Percentiles rank a stretch among this genome's conserved stretches.
Evolutionary conservation across 2,797 vertebrate species (phyloP).

Genomic region (Taenioides sp.): DNA sequence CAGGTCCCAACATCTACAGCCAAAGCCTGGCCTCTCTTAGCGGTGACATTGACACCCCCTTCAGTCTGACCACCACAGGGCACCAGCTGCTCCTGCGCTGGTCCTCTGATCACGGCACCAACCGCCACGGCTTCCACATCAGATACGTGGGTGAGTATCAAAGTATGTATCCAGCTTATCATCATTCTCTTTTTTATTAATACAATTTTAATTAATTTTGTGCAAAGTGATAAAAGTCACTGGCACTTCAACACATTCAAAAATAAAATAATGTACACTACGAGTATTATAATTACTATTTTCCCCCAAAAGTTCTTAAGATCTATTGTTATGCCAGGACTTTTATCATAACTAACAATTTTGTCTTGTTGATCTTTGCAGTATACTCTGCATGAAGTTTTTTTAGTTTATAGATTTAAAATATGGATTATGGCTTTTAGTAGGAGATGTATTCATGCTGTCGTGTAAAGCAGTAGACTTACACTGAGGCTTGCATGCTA

Average conservation of each 20-base stretch:
- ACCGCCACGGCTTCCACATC: conserved; percentile 94
- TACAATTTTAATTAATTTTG: conserved; percentile 28
- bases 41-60: conserved; percentile 90
- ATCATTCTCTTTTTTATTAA: conserved; percentile 53
- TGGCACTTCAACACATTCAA: conserved; percentile 5
- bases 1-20: conserved; percentile 95
- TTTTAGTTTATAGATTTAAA: conserved; percentile 8
- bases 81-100: conserved; percentile 95
- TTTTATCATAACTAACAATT: conserved; percentile 48
- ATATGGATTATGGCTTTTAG: conserved; percentile 25
- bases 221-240: conserved; percentile 45
- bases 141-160: conserved; percentile 96
- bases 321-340: conserved; percentile 41
- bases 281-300: conserved; percentile 16
- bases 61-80: conserved; percentile 89
- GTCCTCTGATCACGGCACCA: conserved; percentile 97
- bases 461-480: conserved; percentile 27
- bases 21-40: conserved; percentile 90
- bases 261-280: neutral
- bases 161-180: conserved; percentile 82
- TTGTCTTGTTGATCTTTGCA: conserved; percentile 24
- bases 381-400: conserved; percentile 28
- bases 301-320: neutral
- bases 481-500: conserved; percentile 35
- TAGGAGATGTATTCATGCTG: conserved; percentile 23